These are phyloP conservation scores for Periphyllus acericola DNA, from an alignment of 2,888 invertebrate species.

Conservation along the genomic window DNA sequence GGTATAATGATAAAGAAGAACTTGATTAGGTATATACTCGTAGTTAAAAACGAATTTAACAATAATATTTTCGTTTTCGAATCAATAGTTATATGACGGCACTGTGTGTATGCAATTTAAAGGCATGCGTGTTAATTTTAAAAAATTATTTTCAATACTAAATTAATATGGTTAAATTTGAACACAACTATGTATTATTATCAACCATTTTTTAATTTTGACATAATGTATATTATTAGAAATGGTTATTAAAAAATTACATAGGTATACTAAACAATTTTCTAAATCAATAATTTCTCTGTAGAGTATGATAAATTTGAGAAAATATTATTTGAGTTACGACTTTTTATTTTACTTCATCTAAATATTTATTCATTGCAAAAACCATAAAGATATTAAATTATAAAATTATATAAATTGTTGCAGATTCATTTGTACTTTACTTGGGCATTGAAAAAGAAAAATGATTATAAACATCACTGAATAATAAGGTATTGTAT, in stretches of 20 bases:
- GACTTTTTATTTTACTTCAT: too few species aligned
- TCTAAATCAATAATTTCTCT: too few species aligned
- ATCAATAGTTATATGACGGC: background rate
- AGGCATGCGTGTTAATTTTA: background rate
- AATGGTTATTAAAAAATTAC: too few species aligned
- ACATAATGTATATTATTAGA: too few species aligned
- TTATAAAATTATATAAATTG: constrained; percentile 1
- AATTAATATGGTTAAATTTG: too few species aligned
- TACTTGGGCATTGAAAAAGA: constrained; percentile 30
- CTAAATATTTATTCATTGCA: background rate
- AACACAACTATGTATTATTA: background rate
- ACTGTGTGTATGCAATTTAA: constrained; percentile 17
- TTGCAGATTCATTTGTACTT: constrained; percentile 28
- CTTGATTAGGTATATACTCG: too few species aligned
- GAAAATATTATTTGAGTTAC: too few species aligned
- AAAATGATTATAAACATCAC: constrained; percentile 16
- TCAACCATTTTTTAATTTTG: background rate
- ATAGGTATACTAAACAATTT: too few species aligned
- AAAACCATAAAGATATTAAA: background rate
- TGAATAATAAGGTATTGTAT: background rate
- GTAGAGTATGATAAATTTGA: too few species aligned
- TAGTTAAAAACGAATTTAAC: too few species aligned
- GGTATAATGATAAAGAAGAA: too few species aligned
- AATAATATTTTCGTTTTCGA: background rate
- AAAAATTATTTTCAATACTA: background rate